Conservation (phyloP, 2,797 vertebrate genomes). For the Protosalanx chinensis region DNA sequence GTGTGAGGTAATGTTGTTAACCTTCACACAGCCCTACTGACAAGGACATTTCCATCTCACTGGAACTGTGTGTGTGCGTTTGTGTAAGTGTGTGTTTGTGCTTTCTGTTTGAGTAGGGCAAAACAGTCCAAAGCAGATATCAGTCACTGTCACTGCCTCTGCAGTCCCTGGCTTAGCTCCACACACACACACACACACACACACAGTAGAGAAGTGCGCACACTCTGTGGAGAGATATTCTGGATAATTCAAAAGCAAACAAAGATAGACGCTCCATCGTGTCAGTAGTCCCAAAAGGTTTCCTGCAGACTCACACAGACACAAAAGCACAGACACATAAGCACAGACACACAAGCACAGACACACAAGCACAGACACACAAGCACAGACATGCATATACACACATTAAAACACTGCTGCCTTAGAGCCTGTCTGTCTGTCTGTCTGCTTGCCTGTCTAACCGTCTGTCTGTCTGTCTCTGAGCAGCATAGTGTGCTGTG, state of each 20-base stretch:
- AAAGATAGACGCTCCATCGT: constrained; percentile 53
- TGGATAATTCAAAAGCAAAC: constrained; percentile 67
- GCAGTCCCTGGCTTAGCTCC: constrained; percentile 60
- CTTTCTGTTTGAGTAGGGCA: constrained; percentile 38
- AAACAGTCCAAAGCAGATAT: constrained; percentile 42
- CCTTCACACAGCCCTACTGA: constrained; percentile 34
- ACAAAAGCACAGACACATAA: background rate
- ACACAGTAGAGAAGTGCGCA: constrained; percentile 12
- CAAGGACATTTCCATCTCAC: constrained; percentile 48
- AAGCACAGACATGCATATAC: background rate
- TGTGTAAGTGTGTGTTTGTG: constrained; percentile 12
- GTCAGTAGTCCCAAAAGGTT: constrained; percentile 43
- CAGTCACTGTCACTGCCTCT: constrained; percentile 63
- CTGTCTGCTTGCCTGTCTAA: too few relatives aligned
- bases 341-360: background rate
- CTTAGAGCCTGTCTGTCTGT: background rate
- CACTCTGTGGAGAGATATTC: constrained; percentile 38
- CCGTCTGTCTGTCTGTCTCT: background rate
- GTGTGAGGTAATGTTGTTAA: constrained; percentile 25
- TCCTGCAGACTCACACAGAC: background rate
- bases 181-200: constrained; percentile 16
- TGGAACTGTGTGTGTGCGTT: constrained; percentile 21
- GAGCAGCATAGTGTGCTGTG: background rate
- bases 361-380: background rate
- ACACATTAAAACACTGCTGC: background rate